Evolutionary conservation across 2,888 invertebrate genomes (phyloP).

Genomic region (Drosophila anceps): DNA sequence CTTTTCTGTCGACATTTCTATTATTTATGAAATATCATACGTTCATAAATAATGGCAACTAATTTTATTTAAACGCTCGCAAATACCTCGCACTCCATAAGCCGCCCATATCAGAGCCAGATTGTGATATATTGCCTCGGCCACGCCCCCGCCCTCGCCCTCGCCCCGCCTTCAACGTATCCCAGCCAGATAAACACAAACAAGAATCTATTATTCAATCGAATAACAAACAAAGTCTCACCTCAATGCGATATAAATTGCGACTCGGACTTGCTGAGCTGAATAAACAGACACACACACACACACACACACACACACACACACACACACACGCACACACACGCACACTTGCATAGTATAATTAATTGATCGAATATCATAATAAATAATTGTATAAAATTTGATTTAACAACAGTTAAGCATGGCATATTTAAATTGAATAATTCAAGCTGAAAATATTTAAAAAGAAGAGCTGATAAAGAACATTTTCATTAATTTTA

Average conservation of each 20-base stretch:
- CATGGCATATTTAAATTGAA: background rate
- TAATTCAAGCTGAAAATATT: background rate
- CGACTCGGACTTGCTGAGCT: conserved; percentile 21
- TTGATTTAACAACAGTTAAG: background rate
- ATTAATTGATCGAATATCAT: conserved; percentile 22
- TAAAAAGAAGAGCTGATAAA: background rate
- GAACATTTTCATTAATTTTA: background rate
- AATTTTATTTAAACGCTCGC: conserved; percentile 40
- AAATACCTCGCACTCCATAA: conserved; percentile 36
- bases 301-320: background rate
- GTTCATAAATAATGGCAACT: conserved; percentile 62
- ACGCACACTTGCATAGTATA: background rate
- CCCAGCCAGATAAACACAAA: conserved; percentile 37
- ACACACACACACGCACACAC: background rate
- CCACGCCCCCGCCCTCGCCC: background rate
- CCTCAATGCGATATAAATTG: conserved; percentile 37
- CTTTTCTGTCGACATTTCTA: conserved; percentile 72
- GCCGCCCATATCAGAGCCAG: conserved; percentile 45
- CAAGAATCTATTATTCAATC: conserved; percentile 39
- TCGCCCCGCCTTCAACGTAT: no score
- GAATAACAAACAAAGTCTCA: conserved; percentile 25
- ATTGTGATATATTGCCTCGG: conserved; percentile 51
- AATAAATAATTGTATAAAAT: conserved; percentile 1
- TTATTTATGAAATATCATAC: conserved; percentile 75
- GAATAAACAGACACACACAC: conserved; percentile 15